These are phyloP conservation scores for Drosophila greeni DNA, from an alignment of 2,888 invertebrate genomes.

Conservation along the genomic window DNA sequence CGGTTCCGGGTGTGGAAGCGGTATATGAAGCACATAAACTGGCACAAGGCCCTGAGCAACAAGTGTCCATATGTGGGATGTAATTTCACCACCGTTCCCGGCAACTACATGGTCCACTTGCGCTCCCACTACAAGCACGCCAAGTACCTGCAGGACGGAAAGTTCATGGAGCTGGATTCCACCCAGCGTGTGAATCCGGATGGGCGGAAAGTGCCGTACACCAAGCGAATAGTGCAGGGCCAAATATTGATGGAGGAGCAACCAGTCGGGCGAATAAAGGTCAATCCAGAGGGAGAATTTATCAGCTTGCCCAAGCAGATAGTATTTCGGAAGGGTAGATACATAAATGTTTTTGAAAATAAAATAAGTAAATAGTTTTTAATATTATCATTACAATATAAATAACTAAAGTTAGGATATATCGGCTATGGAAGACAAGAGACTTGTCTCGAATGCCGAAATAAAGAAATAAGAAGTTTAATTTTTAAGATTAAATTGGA, in stretches of 20 bases:
- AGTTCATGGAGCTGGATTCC: conserved; percentile 2
- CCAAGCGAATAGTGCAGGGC: not conserved
- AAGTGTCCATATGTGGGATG: conserved; percentile 1
- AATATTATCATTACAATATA: not conserved
- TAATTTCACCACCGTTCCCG: not conserved
- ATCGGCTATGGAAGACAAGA: not conserved
- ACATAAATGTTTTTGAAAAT: not conserved
- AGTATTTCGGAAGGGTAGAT: conserved; percentile 11
- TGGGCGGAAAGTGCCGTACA: conserved; percentile 1
- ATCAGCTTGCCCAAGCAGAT: conserved; percentile 15
- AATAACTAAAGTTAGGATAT: not conserved
- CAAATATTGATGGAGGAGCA: not conserved
- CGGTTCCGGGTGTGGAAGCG: conserved; percentile 6
- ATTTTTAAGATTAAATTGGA: not conserved
- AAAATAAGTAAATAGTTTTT: not conserved
- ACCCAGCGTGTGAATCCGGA: conserved; percentile 1
- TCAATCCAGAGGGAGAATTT: conserved; percentile 9
- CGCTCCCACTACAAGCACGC: not conserved
- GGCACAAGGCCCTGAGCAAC: not conserved
- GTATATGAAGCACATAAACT: not conserved
- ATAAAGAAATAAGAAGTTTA: not conserved
- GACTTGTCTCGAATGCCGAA: not conserved
- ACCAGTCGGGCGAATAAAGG: not conserved
- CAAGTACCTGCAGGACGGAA: not conserved
- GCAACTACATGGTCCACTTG: conserved; percentile 1